These are phyloP conservation scores for Leuctra nigra DNA, from an alignment of 2,888 invertebrate genomes.

Conservation along the genomic window DNA sequence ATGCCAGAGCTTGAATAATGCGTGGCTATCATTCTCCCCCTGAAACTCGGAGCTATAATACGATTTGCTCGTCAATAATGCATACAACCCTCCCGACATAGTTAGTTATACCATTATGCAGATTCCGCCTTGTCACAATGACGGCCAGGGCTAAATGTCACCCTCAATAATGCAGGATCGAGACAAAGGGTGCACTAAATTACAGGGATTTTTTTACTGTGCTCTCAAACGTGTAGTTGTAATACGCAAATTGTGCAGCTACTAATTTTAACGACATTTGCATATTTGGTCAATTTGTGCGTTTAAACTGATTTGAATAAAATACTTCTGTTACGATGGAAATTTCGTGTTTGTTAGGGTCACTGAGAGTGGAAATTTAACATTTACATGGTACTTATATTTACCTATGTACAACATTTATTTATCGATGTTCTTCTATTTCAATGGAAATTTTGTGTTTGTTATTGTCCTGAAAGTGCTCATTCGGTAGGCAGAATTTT, in stretches of 20 bases:
- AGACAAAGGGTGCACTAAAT: conserved; percentile 4
- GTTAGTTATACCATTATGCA: conserved; percentile 29
- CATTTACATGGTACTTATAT: too few relatives aligned
- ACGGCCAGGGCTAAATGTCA: conserved; percentile 26
- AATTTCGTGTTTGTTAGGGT: too few relatives aligned
- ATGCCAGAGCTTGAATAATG: conserved; percentile 16
- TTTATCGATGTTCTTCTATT: too few relatives aligned
- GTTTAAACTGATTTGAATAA: conserved; percentile 6
- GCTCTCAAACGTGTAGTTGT: background rate
- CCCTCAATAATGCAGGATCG: conserved; percentile 23
- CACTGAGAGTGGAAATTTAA: too few relatives aligned
- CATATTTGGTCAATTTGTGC: conserved; percentile 13
- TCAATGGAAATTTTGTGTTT: too few relatives aligned
- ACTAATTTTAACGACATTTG: conserved; percentile 9
- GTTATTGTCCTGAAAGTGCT: too few relatives aligned
- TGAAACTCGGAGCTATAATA: conserved; percentile 1
- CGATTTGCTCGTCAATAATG: conserved; percentile 25
- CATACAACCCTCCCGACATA: conserved; percentile 19
- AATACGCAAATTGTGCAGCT: conserved; percentile 7
- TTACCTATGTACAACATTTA: too few relatives aligned
- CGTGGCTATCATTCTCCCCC: conserved; percentile 1
- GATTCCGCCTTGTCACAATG: conserved; percentile 27
- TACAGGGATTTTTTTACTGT: conserved; percentile 6
- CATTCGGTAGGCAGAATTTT: too few relatives aligned
- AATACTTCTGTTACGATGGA: background rate